phyloP scores from a whole-genome alignment of 2,888 invertebrate species.

The Erebia palarica region DNA sequence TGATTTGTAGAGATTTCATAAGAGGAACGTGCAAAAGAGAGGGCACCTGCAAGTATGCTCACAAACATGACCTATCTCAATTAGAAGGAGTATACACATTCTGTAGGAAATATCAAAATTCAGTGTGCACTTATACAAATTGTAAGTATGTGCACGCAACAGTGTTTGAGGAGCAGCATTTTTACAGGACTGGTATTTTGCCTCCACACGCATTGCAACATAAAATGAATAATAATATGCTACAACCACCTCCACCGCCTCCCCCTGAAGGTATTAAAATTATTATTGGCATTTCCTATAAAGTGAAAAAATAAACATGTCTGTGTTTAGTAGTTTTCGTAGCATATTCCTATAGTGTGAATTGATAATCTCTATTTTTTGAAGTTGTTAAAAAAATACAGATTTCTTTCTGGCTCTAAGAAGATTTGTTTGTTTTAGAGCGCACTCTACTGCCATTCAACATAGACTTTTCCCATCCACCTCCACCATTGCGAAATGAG shows the following conservation, averaged over 20 bases:
- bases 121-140: conserved; percentile 52
- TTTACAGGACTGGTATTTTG: conserved; percentile 57
- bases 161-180: conserved; percentile 64
- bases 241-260: conserved; percentile 47
- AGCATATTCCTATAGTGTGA: no score
- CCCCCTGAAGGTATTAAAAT: conserved; percentile 27
- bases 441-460: background rate
- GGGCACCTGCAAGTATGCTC: conserved; percentile 55
- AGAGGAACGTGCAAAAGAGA: conserved; percentile 58
- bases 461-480: conserved; percentile 27
- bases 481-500: conserved; percentile 31
- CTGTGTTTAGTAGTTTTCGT: no score
- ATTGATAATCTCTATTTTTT: no score
- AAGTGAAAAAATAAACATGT: no score
- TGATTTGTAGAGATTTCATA: conserved; percentile 62
- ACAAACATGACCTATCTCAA: conserved; percentile 52
- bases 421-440: conserved; percentile 18
- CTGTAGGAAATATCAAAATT: conserved; percentile 64
- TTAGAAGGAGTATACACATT: conserved; percentile 48
- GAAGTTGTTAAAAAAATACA: no score
- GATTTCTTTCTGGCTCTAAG: background rate
- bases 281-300: background rate
- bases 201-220: conserved; percentile 59
- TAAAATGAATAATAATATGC: conserved; percentile 39
- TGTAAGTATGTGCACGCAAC: conserved; percentile 67